Base-by-base conservation (phyloP, 1,140 invertebrate genomes). In the Patella vulgata region DNA sequence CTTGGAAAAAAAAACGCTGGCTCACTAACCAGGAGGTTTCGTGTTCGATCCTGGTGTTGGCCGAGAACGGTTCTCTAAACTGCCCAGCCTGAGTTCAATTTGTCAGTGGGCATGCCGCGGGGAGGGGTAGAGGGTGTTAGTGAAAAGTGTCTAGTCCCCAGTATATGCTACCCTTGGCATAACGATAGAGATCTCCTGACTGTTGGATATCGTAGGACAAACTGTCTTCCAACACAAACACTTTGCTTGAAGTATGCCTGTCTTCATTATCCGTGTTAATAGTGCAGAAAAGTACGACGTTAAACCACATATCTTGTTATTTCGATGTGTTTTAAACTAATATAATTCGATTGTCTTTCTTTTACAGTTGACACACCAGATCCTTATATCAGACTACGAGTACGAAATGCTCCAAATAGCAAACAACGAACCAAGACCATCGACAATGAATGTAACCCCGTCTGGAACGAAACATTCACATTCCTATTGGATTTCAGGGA, bases 351-450 rank as follows among this genome's bases (percentile, higher is more conserved):
- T 19, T 40, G 12, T 30, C 30, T 9, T n/a, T 48, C 43, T 58
- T 30, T 66, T 69, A 12, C 70, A 86, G 85, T 86, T 57, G 85
- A 86, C 68, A 86, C 80, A 3, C 85, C 85, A 8, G 85, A 86
- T 67, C 85, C 85, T 0, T 86, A 86, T 66, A 72, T 86, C 1
- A 64, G 75, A 11, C 58, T 86, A n/a, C 59, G 67, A 25, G 73
- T 86, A 14, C 76, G 74, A 27, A 82, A 75, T 0, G 84, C 83
- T 12, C 84, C 84, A 2, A 83, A 85, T 65, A 79, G 82, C 1
- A 72, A 70, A 9, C 81, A 82, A 48, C 69, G 73, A 50, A 86
- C 84, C 14, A 71, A 59, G 14, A 70, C 78, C 11, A 79, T 82
- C 12, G 74, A 82, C 57, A 85, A 86, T 62, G 76, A 79, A 30